These are phyloP conservation scores for Nesogale talazaci DNA, from an alignment of 2,113 vertebrate species.

Conservation along the genomic window DNA sequence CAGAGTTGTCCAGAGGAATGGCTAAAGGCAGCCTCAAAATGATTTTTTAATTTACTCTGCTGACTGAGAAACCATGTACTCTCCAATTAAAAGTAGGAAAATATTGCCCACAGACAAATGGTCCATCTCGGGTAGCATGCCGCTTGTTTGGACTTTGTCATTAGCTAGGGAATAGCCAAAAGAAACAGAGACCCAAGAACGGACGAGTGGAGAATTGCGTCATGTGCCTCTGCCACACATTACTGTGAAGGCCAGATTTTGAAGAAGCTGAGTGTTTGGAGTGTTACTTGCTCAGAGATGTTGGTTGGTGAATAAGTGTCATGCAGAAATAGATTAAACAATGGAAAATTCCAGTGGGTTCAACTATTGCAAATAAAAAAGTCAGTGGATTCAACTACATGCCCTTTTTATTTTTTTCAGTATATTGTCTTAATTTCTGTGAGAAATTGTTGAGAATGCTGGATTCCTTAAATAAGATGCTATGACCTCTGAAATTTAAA, in stretches of 20 bases:
- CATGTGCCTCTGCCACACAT: slow-evolving; percentile 55
- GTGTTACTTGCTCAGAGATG: slow-evolving; percentile 70
- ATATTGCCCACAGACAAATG: slow-evolving; percentile 64
- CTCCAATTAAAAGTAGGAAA: slow-evolving; percentile 67
- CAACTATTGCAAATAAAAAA: slow-evolving; percentile 43
- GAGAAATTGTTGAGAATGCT: slow-evolving; percentile 6
- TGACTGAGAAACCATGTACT: slow-evolving; percentile 60
- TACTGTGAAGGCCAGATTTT: slow-evolving; percentile 62
- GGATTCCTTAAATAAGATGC: slow-evolving; percentile 38
- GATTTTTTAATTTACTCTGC: slow-evolving; percentile 49
- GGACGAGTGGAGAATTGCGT: slow-evolving; percentile 66
- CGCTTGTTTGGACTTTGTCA: slow-evolving; percentile 53
- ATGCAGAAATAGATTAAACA: slow-evolving; percentile 46
- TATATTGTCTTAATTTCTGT: slow-evolving; percentile 3
- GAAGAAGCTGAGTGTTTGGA: slow-evolving; percentile 63
- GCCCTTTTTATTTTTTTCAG: slow-evolving; percentile 12
- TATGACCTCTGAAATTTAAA: slow-evolving; percentile 75
- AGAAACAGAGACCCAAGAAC: slow-evolving; percentile 51
- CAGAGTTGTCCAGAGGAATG: neutral
- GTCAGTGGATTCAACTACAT: slow-evolving; percentile 13
- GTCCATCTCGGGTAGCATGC: slow-evolving; percentile 36
- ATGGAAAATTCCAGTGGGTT: slow-evolving; percentile 30
- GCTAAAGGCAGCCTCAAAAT: neutral
- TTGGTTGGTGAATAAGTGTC: slow-evolving; percentile 59
- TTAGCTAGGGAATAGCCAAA: slow-evolving; percentile 51